A percentile compares a stretch with the other conserved stretches of the same genome.
Conservation (phyloP, 2,888 invertebrate species). For the Phrixothrix hirtus region DNA sequence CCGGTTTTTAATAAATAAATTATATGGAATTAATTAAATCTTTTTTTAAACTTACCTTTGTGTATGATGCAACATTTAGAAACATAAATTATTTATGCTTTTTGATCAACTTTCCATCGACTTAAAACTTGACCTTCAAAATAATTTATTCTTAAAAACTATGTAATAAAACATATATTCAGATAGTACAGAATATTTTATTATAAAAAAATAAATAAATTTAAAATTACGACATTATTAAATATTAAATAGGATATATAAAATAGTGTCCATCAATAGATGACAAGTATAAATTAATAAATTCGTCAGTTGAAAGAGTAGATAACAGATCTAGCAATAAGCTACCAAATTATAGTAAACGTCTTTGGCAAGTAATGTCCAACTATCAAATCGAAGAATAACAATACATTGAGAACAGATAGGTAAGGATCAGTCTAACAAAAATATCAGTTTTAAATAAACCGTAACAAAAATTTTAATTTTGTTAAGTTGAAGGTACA, state of each 20-base stretch:
- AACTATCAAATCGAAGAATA: conserved; percentile 8
- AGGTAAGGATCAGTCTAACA: conserved; percentile 27
- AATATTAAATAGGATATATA: conserved; percentile 22
- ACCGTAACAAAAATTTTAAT: conserved; percentile 6
- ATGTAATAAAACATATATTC: neutral
- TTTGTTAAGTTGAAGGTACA: conserved; percentile 5
- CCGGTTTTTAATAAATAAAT: too few species aligned
- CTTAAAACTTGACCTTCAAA: neutral
- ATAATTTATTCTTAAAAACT: conserved; percentile 3
- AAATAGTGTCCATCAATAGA: conserved; percentile 21
- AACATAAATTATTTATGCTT: too few species aligned
- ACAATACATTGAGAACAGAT: conserved; percentile 13
- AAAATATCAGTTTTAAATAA: conserved; percentile 21
- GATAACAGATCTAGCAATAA: neutral
- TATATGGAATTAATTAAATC: too few species aligned
- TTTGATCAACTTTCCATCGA: neutral
- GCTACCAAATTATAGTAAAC: conserved; percentile 12
- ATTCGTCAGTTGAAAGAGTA: conserved; percentile 8
- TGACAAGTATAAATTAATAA: conserved; percentile 20
- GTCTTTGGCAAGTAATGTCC: conserved; percentile 20
- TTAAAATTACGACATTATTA: conserved; percentile 25
- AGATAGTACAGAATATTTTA: conserved; percentile 19
- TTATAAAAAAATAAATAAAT: conserved; percentile 30
- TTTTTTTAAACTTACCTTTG: neutral
- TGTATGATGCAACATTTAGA: too few species aligned